Base-by-base conservation (phyloP, 1,140 invertebrate species). In the Drosophila nasuta region DNA sequence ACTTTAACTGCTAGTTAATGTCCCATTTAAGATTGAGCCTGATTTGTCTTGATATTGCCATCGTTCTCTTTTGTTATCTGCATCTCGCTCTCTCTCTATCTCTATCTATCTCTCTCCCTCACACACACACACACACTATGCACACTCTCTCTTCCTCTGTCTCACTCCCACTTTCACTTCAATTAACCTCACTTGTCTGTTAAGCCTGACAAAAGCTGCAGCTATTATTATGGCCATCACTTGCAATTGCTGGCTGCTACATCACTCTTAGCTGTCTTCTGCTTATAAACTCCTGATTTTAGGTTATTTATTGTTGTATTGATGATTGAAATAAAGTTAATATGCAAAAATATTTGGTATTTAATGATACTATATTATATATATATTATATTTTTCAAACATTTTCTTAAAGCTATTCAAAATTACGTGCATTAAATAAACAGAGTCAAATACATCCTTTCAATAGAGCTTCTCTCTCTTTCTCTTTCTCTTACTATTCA, bases 1-100 rank as follows among this genome's bases (percentile, higher is more conserved):
- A 79, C 83, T 86, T 86, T 74, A 82, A 79, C 76, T 79, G 83
- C 66, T 81, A 87, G 79, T 88, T 86, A 77, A 87, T 79, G 71
- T 79, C 28, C 41, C 71, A 74, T 66, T 82, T 56, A 79, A 73
- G 64, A 79, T 82, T 82, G 51, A 48, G 38, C 56, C 69, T 75
- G 59, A 74, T 73, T 66, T 64, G 20, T n/a, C 5, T 49, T 15
- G 5, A 54, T 33, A 33, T 33, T 17, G n/a, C 38, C 11, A 2
- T 45, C 2, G 17, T 2, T 2, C n/a, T 17, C n/a, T 30, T 38
- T 10, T 38, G 35, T 10, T 38, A 38, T 38, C 5, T 48, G 2
- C n/a, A 45, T 41, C 64, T 60, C 0, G 17, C 8, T 25, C 30
- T 3, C 2, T 13, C 30, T 20, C 15, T 25, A 4, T 35, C 3